These are phyloP conservation scores for Austrolebias charrua DNA, from an alignment of 2,797 vertebrate species.

Conservation along the genomic window DNA sequence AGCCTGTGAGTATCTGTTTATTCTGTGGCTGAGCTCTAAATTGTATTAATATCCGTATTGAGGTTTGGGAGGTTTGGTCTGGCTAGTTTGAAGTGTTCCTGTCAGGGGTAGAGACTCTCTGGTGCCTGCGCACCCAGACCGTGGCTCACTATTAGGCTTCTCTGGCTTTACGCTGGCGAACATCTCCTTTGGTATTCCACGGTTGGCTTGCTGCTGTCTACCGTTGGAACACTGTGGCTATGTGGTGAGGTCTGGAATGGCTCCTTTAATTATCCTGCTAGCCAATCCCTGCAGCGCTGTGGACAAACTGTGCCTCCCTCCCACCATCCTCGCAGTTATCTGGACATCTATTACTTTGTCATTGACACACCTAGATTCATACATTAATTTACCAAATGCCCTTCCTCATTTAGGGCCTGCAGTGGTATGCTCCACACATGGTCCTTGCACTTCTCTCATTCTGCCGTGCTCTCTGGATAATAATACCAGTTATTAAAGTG, in stretches of 20 bases:
- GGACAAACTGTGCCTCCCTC: conserved; percentile 54
- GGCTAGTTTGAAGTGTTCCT: conserved; percentile 67
- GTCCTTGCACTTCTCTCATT: conserved; percentile 45
- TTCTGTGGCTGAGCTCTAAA: conserved; percentile 51
- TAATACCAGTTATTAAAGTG: conserved; percentile 82
- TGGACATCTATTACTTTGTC: conserved; percentile 56
- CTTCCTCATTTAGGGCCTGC: conserved; percentile 56
- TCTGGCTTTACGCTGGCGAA: conserved; percentile 59
- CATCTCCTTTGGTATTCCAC: conserved; percentile 61
- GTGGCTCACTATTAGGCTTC: conserved; percentile 62
- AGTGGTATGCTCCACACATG: conserved; percentile 30
- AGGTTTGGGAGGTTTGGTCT: conserved; percentile 73
- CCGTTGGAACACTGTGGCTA: conserved; percentile 61
- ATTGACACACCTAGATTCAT: conserved; percentile 68
- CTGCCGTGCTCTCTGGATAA: conserved; percentile 68
- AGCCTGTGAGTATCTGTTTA: conserved; percentile 50
- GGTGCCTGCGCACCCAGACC: conserved; percentile 75
- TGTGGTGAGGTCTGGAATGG: conserved; percentile 68
- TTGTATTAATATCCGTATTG: conserved; percentile 69
- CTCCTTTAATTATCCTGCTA: conserved; percentile 65
- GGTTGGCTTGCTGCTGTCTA: conserved; percentile 67
- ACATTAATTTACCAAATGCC: conserved; percentile 57
- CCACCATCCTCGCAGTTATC: conserved; percentile 55
- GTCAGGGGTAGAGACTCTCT: conserved; percentile 76
- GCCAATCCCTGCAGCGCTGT: conserved; percentile 58